These are phyloP conservation scores for Astreopora myriophthalma DNA, from an alignment of 64 coral and sea anemone species.

Conservation along the genomic window DNA sequence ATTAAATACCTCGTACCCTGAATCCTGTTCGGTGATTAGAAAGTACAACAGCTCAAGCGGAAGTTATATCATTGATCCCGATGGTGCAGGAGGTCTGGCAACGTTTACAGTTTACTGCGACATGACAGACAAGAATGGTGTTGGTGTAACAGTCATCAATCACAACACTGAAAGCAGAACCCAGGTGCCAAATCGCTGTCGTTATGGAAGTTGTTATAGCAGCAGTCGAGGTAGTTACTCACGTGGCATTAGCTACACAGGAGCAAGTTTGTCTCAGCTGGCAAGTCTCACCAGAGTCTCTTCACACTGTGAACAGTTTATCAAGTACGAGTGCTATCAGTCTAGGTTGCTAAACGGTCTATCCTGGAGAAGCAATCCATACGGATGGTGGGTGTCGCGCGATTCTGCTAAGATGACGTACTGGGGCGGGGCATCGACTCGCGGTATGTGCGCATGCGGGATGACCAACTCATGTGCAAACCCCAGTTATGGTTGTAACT, in stretches of 20 bases:
- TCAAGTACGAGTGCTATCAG: neutral
- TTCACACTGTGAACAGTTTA: constrained; percentile 9
- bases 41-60: neutral
- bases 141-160: constrained; percentile 31
- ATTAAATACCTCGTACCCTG: neutral
- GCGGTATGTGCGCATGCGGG: neutral
- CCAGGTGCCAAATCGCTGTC: neutral
- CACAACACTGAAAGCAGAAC: constrained; percentile 25
- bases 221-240: neutral
- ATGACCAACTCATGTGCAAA: neutral
- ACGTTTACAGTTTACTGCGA: constrained; percentile 30
- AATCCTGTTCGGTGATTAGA: neutral
- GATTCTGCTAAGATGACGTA: constrained; percentile 6
- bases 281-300: neutral
- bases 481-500: constrained; percentile 1
- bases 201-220: no score
- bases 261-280: neutral
- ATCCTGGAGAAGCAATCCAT: neutral
- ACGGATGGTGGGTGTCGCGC: neutral
- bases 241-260: neutral
- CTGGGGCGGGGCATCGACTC: neutral
- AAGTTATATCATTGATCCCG: constrained; percentile 36
- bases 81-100: neutral
- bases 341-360: neutral
- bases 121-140: constrained; percentile 36